Evolutionary conservation across 2,113 vertebrate species (phyloP), one percentile per base, ranked within the genome.

Genomic region (Agelaius tricolor): DNA sequence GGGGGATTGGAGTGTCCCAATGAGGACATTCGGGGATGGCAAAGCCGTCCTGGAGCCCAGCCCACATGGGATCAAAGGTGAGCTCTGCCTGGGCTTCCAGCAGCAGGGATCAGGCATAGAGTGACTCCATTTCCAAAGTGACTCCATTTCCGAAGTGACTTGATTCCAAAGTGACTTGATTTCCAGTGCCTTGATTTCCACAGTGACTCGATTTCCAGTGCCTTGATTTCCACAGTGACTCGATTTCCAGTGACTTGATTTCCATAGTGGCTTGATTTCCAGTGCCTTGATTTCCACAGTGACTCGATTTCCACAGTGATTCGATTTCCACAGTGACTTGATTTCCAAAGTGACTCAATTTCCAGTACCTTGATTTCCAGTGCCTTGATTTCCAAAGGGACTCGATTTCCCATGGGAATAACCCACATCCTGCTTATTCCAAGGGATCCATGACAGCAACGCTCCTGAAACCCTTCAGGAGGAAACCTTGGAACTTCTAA

Each of bases 181-280:
- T 52, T 52, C 49, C 28, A 54, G 37, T 13, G 7, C 4, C 49
- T 66, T 0, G 1, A 62, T 62, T 77, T 20, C 30, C 23, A 52
- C 0, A 35, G 7, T 44, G 2, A 0, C 24, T 44, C 1, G 3
- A 24, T 37, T 76, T 37, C n/a, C 0, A 35, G 7, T 39, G 24
- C 4, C 26, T 39, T 2, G 15, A 44, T 20, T 31, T 10, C 39
- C 62, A 43, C n/a, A n/a, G n/a, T 39, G 11, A 2, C 35, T 19
- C 0, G 3, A 46, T 66, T n/a, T n/a, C 43, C 43, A 44, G n/a
- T 39, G 11, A 2, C 35, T 19, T 1, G 3, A 46, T 66, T n/a
- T n/a, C 43, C 43, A 44, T 1, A 35, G 6, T 35, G 13, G 4
- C 55, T 57, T 8, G 2, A n/a, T 33, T n/a, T 35, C 17, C 2